Base-by-base conservation (phyloP, 2,113 vertebrate genomes). In the Tetraodon nigroviridis region DNA sequence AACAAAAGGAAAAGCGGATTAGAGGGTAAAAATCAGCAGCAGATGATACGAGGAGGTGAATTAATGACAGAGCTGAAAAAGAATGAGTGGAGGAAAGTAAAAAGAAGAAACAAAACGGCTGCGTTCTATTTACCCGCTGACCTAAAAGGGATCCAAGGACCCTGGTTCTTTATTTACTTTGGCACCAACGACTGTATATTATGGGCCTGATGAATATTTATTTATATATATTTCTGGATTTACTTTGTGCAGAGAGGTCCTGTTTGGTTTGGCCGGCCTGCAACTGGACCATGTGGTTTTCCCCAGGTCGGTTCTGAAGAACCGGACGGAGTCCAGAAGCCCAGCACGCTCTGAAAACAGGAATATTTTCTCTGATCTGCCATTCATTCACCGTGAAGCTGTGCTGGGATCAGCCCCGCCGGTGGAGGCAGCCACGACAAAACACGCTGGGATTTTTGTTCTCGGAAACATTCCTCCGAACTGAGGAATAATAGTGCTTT, bases 251-350 rank as follows among this genome's bases (percentile, higher is more conserved):
- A 13, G 66, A 86, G 61, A 70, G 74, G 69, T 42, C 64, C 83
- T 90, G 86, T 90, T 89, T 90, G 84, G 65, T 60, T 90, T 91
- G 91, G 90, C 88, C 61, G 40, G 12, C 6, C 51, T 59, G 72
- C 70, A 54, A 58, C 64, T 76, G 79, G 79, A 71, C 85, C 90
- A 92, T 91, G 90, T 92, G 91, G 90, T 90, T 88, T 83, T 48
- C 82, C 88, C 91, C 90, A 62, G 88, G 87, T 85, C 72, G 55
- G 78, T 85, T 89, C 88, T 84, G 70, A 85, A 83, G 71, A 72
- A 51, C 79, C 56, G 71, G 69, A 76, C 61, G 18, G 62, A 73
- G 40, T 80, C 78, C 78, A 82, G 81, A 77, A 71, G 64, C 42
- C 67, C 63, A 63, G 52, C 73, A 75, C 71, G 61, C 67, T 82